Conservation (phyloP, 2,888 invertebrate species). For the Mactromeris polynyma region DNA sequence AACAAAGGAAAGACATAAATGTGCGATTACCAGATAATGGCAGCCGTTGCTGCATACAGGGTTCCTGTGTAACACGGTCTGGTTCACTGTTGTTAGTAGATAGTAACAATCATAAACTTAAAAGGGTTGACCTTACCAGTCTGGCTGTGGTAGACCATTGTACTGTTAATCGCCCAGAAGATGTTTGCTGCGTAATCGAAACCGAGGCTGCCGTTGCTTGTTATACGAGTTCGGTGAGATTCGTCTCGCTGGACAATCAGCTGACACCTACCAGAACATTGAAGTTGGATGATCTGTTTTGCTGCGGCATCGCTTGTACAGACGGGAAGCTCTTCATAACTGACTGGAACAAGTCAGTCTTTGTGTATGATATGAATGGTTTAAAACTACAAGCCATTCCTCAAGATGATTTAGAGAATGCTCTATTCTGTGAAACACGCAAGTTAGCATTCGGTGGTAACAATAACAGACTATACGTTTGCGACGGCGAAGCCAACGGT, state of each 20-base stretch:
- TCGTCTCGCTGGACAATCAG: neutral
- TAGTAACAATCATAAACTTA: neutral
- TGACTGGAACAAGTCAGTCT: neutral
- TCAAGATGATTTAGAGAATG: neutral
- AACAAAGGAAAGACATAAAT: neutral
- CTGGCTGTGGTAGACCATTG: neutral
- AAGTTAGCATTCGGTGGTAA: neutral
- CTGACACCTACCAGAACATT: neutral
- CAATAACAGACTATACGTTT: neutral
- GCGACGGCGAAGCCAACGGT: neutral
- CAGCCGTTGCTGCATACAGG: neutral
- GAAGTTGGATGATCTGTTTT: neutral
- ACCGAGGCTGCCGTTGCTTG: neutral
- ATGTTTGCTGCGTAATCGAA: neutral
- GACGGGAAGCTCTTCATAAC: neutral
- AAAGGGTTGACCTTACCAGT: neutral
- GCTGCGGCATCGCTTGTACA: neutral
- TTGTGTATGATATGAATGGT: neutral
- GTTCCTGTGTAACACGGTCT: neutral
- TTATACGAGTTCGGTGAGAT: neutral
- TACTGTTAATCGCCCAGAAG: neutral
- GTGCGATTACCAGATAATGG: neutral
- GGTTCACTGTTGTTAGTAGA: constrained; percentile 2
- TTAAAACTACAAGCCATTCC: neutral
- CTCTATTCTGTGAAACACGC: neutral